Base-by-base conservation (phyloP, 2,113 vertebrate genomes). In the Cynopterus brachyotis region DNA sequence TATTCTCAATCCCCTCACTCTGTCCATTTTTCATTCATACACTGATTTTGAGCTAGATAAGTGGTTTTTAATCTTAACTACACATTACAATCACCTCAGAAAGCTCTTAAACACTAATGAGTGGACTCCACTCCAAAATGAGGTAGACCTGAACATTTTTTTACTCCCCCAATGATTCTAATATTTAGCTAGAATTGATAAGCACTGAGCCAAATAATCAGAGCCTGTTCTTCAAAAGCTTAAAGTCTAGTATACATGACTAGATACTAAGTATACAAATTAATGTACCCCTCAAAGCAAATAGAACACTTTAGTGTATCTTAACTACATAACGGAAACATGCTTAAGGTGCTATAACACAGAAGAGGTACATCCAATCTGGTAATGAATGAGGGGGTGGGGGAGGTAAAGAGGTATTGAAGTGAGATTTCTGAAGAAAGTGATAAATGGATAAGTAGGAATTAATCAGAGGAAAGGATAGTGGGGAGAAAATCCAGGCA, bases 401-500 rank as follows among this genome's bases (percentile, higher is more conserved):
- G 26, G 24, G 24, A 92, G 28, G 32, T 20, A 64, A 30, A 87
- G 5, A 76, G 26, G 42, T 64, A 66, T 0, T 83, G 59, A 92
- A 80, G 37, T 81, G 80, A 72, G 40, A 75, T 75, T 92, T 83
- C 95, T 92, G 30, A 13, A 92, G 30, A 20, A 96, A 32, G 32
- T 67, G 79, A 80, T 82, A 70, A 53, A n/a, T 66, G 19, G 15
- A 32, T 73, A 57, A 35, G 16, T 37, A 92, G 42, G 16, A 80
- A 97, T 40, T 69, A 81, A 26, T 10, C 47, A 53, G 45, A 95
- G 10, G n/a, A 50, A 78, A 88, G 13, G 45, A 78, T 9, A 11
- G 60, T 62, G 16, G 16, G 45, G 28, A 82, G 19, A 78, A 88
- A 62, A 92, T 32, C 11, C 30, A 79, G 59, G 70, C 22, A 79